Evolutionary conservation across 2,797 vertebrate genomes (phyloP).

Genomic region (Dallia pectoralis): DNA sequence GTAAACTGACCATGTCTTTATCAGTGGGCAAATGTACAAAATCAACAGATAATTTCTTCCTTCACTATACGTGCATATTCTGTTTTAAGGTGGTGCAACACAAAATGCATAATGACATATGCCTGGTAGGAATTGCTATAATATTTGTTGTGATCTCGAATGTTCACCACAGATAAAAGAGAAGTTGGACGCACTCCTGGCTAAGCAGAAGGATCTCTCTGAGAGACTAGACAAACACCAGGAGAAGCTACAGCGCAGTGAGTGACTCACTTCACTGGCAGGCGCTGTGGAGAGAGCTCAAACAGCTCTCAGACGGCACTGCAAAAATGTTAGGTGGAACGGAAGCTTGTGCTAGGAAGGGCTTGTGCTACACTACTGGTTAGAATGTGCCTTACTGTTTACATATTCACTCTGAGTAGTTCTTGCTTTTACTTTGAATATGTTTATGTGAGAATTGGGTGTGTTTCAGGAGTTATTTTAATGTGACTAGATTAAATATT

Average conservation of each 20-base stretch:
- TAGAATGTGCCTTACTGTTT: constrained; percentile 9
- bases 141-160: constrained; percentile 24
- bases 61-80: neutral
- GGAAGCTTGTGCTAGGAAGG: constrained; percentile 23
- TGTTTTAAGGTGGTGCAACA: neutral
- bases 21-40: too few relatives aligned
- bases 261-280: constrained; percentile 45
- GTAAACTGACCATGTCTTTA: too few relatives aligned
- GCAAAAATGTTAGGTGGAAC: constrained; percentile 26
- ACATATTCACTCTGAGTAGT: constrained; percentile 15
- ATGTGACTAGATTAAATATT: neutral
- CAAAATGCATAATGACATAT: neutral
- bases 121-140: neutral
- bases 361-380: constrained; percentile 8
- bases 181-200: constrained; percentile 87
- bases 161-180: constrained; percentile 80
- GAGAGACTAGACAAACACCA: constrained; percentile 85
- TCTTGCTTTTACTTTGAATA: neutral
- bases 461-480: neutral
- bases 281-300: constrained; percentile 16
- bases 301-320: constrained; percentile 24
- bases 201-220: constrained; percentile 84
- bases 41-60: too few relatives aligned
- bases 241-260: constrained; percentile 74
- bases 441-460: neutral